Conservation (phyloP, 2,888 invertebrate genomes). For the Drosophila lutescens region DNA sequence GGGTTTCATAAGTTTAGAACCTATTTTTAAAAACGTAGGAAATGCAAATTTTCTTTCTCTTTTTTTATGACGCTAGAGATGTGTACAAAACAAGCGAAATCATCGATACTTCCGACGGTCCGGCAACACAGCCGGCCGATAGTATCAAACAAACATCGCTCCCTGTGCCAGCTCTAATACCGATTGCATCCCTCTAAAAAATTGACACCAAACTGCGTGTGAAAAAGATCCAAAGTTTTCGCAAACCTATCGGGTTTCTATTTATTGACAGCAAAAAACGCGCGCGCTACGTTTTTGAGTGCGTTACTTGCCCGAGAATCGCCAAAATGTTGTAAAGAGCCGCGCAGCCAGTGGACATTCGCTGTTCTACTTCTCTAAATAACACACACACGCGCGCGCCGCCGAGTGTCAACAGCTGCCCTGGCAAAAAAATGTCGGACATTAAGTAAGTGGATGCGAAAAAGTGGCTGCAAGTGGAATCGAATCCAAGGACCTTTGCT, state of each 20-base stretch:
- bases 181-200: conserved; percentile 8
- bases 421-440: conserved; percentile 82
- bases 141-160: background rate
- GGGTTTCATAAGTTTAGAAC: too few species aligned
- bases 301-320: background rate
- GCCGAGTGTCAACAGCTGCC: conserved; percentile 73
- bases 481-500: background rate
- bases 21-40: too few species aligned
- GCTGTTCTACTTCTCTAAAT: conserved; percentile 63
- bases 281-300: background rate
- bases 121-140: background rate
- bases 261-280: background rate
- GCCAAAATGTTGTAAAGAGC: conserved; percentile 19
- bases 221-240: conserved; percentile 30
- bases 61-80: too few species aligned
- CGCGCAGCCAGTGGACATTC: conserved; percentile 54
- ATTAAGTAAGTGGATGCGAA: conserved; percentile 82
- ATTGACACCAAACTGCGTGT: conserved; percentile 21
- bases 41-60: too few species aligned
- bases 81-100: background rate
- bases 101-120: background rate
- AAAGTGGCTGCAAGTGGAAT: background rate
- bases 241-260: background rate
- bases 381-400: conserved; percentile 37
- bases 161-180: background rate